Base-by-base conservation (phyloP, 2,888 invertebrate genomes). In the Pyrocoelia pectoralis region DNA sequence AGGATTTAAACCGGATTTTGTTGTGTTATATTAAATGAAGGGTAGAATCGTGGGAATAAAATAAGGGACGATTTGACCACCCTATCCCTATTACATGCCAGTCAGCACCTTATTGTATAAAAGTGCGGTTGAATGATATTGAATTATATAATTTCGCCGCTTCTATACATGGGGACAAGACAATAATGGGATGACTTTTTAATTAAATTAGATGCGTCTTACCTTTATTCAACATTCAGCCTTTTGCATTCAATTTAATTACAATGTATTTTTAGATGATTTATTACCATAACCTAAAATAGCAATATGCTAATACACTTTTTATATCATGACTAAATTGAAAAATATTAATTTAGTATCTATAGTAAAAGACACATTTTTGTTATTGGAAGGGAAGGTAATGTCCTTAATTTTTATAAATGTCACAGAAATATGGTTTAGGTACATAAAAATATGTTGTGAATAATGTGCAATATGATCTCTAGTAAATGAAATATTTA, bases 61-160 rank as follows among this genome's bases (percentile, higher is more conserved):
- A 56, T 59, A 61, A 61, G 66, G 57, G 66, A 64, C 54, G 56
- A 59, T 49, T 65, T 61, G 62, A 46, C 49, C 56, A 52, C 65
- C 63, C 64, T 57, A 70, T 61, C 70, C 70, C 60, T 66, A 69
- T 70, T 69, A 71, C 65, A 69, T 68, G 70, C 66, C 69, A 67
- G 69, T 73, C 73, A 69, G 67, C 73, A 72, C 71, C 69, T 73
- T 70, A 72, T 73, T 73, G 72, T 73, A 64, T 57, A 51, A 19
- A 52, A 58, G 57, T 70, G 65, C 65, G 70, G 67, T 68, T 64
- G 65, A 58, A 63, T 68, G 67, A 67, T 68, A 67, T 66, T 63
- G 67, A 62, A 70, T 72, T 70, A 68, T 67, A 67, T 61, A 62
- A 68, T 68, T 66, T 61, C 56, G 68, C 62, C 54, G 64, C 68